Conservation (phyloP, 2,888 invertebrate species). For the Anagyrus pseudococci region DNA sequence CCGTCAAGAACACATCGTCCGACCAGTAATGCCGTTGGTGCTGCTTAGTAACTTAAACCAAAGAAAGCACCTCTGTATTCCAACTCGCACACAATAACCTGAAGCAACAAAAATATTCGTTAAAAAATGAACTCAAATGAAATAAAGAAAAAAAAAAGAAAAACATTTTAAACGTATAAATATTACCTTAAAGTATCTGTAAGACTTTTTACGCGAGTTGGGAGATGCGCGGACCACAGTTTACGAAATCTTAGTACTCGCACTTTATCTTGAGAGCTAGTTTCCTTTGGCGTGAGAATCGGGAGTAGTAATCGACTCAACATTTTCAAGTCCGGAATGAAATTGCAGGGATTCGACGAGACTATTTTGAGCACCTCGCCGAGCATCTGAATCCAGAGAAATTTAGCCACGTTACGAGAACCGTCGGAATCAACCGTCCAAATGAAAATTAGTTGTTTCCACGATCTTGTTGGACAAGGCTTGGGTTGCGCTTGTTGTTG, state of each 20-base stretch:
- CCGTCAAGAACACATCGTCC: constrained; percentile 79
- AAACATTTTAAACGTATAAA: too few relatives aligned
- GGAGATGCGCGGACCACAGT: constrained; percentile 94
- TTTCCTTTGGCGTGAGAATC: constrained; percentile 69
- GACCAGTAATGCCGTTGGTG: constrained; percentile 86
- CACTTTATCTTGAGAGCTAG: constrained; percentile 71
- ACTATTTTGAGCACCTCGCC: constrained; percentile 85
- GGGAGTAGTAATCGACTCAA: constrained; percentile 85
- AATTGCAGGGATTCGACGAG: constrained; percentile 80
- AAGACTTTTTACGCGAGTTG: constrained; percentile 77
- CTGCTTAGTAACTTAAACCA: constrained; percentile 89
- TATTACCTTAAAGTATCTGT: constrained; percentile 78
- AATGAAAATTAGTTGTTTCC: constrained; percentile 86
- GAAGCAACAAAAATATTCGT: too few relatives aligned
- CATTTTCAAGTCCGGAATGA: constrained; percentile 86
- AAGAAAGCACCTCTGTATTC: constrained; percentile 70
- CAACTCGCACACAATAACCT: constrained; percentile 63
- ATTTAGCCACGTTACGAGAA: constrained; percentile 73
- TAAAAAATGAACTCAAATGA: too few relatives aligned
- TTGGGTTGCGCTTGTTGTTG: constrained; percentile 69
- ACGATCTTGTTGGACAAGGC: constrained; percentile 79
- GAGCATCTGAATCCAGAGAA: constrained; percentile 91
- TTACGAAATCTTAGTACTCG: constrained; percentile 82
- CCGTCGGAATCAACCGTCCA: constrained; percentile 81
- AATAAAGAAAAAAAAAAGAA: too few relatives aligned